A percentile compares a stretch with the other conserved stretches of the same genome.
phyloP scores from a whole-genome alignment of 2,888 invertebrate genomes.

The Lathronympha strigana region DNA sequence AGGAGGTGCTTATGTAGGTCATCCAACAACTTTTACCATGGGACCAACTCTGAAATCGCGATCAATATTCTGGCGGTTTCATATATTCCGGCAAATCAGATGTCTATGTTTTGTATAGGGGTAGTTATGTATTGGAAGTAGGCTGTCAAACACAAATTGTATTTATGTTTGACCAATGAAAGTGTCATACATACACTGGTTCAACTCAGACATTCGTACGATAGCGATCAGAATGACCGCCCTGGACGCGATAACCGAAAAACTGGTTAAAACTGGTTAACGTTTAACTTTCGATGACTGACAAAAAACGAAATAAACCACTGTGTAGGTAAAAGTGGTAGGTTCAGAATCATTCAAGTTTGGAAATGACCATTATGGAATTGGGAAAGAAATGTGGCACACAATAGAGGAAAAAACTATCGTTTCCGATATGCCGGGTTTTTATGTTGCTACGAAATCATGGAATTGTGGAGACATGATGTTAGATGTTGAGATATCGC shows the following conservation, averaged over 20 bases:
- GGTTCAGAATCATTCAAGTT: constrained; percentile 13
- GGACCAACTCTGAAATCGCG: too few relatives aligned
- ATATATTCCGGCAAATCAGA: too few relatives aligned
- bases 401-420: neutral
- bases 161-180: neutral
- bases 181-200: neutral
- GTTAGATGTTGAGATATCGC: too few relatives aligned
- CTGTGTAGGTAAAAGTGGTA: constrained; percentile 33
- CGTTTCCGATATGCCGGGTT: neutral
- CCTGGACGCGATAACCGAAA: constrained; percentile 42
- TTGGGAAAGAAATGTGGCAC: constrained; percentile 7
- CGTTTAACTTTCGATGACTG: constrained; percentile 41
- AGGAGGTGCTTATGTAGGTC: too few relatives aligned
- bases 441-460: constrained; percentile 1
- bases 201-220: neutral
- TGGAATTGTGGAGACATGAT: neutral
- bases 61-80: too few relatives aligned
- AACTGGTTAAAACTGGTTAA: constrained; percentile 37
- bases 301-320: constrained; percentile 38
- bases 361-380: constrained; percentile 21
- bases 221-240: constrained; percentile 16
- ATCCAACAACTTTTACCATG: too few relatives aligned
- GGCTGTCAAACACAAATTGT: too few relatives aligned
- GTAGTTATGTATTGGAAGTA: too few relatives aligned
- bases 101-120: too few relatives aligned